These are phyloP conservation scores for Cetonia aurata DNA, from an alignment of 2,888 invertebrate species.

Conservation along the genomic window DNA sequence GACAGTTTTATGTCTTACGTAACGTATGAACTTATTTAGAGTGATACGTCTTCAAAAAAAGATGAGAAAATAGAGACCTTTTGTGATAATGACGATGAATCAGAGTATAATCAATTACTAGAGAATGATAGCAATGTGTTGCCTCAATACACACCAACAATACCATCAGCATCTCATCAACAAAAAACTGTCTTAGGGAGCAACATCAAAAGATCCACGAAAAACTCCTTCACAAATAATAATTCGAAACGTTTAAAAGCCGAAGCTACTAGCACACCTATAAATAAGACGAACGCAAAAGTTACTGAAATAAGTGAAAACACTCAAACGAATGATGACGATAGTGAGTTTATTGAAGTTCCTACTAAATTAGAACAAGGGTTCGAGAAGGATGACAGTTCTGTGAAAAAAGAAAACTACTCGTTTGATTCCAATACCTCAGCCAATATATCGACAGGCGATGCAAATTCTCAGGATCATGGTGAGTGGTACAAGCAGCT, in stretches of 20 bases:
- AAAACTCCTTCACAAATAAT: slow-evolving; percentile 44
- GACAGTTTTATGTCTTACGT: background rate
- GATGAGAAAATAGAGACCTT: slow-evolving; percentile 60
- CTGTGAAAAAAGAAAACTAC: slow-evolving; percentile 47
- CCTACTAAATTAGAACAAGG: slow-evolving; percentile 50
- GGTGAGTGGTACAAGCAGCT: slow-evolving; percentile 48
- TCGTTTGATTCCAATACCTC: slow-evolving; percentile 39
- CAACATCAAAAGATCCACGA: slow-evolving; percentile 46
- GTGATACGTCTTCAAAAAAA: slow-evolving; percentile 62
- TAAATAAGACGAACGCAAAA: slow-evolving; percentile 26
- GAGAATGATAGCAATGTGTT: slow-evolving; percentile 56
- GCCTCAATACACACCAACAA: slow-evolving; percentile 46
- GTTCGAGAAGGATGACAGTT: slow-evolving; percentile 52
- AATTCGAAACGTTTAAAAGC: slow-evolving; percentile 45
- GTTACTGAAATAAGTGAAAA: slow-evolving; percentile 29
- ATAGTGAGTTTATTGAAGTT: slow-evolving; percentile 49
- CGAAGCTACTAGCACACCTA: slow-evolving; percentile 41
- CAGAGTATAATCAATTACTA: slow-evolving; percentile 60
- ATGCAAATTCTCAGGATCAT: slow-evolving; percentile 52
- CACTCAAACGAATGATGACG: slow-evolving; percentile 50
- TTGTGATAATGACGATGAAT: slow-evolving; percentile 59
- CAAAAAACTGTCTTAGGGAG: slow-evolving; percentile 34
- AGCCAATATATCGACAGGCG: slow-evolving; percentile 37
- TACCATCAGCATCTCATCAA: slow-evolving; percentile 46
- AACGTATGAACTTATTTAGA: slow-evolving; percentile 53